Evolutionary conservation across 2,888 invertebrate genomes (phyloP).

Genomic region (Furcula furcula): DNA sequence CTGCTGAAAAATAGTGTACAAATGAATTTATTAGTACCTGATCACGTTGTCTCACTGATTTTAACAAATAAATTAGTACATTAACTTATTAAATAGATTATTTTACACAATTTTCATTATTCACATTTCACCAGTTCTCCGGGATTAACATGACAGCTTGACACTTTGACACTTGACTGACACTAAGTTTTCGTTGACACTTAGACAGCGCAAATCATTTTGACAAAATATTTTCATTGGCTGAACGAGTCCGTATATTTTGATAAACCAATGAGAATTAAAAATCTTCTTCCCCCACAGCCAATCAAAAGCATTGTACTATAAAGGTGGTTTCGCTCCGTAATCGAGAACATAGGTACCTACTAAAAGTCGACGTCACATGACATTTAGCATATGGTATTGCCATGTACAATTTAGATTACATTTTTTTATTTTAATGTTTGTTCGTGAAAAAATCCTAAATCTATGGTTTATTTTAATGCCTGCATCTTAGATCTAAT

Average conservation of each 20-base stretch:
- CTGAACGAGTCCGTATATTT: neutral
- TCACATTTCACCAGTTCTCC: constrained; percentile 29
- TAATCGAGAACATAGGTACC: too few species aligned
- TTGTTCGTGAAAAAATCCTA: too few species aligned
- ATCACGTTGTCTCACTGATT: constrained; percentile 18
- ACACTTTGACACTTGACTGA: neutral
- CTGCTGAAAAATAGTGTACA: neutral
- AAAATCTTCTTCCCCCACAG: too few species aligned
- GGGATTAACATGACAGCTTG: constrained; percentile 21
- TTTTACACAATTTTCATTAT: constrained; percentile 25
- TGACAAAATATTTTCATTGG: constrained; percentile 7
- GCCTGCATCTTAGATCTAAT: too few species aligned
- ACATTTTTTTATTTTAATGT: too few species aligned
- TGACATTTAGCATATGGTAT: constrained; percentile 29
- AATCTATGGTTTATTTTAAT: too few species aligned
- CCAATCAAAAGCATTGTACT: too few species aligned
- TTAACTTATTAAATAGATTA: constrained; percentile 44
- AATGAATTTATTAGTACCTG: constrained; percentile 22
- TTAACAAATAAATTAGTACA: constrained; percentile 34
- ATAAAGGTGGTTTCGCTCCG: too few species aligned
- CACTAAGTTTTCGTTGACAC: neutral
- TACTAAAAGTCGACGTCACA: constrained; percentile 43
- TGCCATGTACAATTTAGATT: constrained; percentile 11
- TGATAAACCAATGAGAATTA: constrained; percentile 20
- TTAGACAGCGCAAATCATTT: neutral